These are phyloP conservation scores for Mycalesis mineus DNA, from an alignment of 2,888 invertebrate genomes.

Conservation along the genomic window DNA sequence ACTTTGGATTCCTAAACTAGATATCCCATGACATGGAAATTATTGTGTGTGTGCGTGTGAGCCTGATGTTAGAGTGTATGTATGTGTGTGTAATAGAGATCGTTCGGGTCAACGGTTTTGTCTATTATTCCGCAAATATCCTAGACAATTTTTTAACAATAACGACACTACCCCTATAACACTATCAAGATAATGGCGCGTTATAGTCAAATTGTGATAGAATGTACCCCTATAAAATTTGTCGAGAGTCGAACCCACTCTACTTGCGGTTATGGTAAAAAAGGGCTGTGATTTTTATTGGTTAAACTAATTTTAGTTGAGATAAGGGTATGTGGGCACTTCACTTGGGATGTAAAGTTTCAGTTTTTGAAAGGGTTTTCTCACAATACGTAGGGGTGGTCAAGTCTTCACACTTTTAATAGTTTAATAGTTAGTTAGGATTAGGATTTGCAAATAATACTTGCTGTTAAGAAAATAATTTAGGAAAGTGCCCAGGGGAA, in stretches of 20 bases:
- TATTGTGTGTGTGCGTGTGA: no score
- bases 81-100: no score
- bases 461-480: no score
- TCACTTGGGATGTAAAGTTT: not conserved
- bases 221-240: slow-evolving; percentile 36
- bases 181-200: slow-evolving; percentile 20
- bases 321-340: slow-evolving; percentile 35
- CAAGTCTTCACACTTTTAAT: no score
- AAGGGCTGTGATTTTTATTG: slow-evolving; percentile 37
- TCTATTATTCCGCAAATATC: not conserved
- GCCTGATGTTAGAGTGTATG: no score
- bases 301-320: slow-evolving; percentile 33
- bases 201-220: slow-evolving; percentile 28
- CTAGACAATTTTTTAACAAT: slow-evolving; percentile 12
- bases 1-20: no score
- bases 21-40: no score
- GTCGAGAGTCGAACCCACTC: slow-evolving; percentile 34
- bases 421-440: no score
- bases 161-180: slow-evolving; percentile 17
- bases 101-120: not conserved
- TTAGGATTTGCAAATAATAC: no score
- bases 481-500: no score
- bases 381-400: not conserved
- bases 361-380: slow-evolving; percentile 14
- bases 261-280: slow-evolving; percentile 29